Evolutionary conservation across 1,140 invertebrate species (phyloP), one percentile per base, ranked within the genome.

Genomic region (Diploscapter pachys): DNA sequence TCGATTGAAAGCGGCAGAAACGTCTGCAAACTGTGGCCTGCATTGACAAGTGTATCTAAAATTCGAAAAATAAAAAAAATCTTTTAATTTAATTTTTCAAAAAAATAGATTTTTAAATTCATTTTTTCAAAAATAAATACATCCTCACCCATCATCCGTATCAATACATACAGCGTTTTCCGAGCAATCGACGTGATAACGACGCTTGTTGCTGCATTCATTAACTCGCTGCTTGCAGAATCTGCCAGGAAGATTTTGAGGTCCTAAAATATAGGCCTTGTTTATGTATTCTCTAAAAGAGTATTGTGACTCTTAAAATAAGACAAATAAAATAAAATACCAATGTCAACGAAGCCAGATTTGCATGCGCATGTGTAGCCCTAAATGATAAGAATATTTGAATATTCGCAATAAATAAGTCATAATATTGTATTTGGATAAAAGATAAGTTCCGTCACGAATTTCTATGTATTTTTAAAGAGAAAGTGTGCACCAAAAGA

Each of bases 1-100:
- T 67, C 69, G 64, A 66, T 85, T 85, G 70, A 81, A 85, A n/a
- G 73, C 57, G 67, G 85, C 83, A 31, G 83, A 85, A 53, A 85
- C 81, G 71, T 85, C 83, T n/a, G 85, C 85, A 71, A 86, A 86
- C 11, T 84, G 84, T 59, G 83, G 84, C 57, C 80, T 66, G 70
- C 83, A 85, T 3, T 82, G 81, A 69, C 83, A 84, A 2, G 73
- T 62, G 59, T 74, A 74, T 6, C 31, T 31, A 31, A 31, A 31
- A 31, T 0, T 31, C 31, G 31, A 31, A 31, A 31, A 31, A 31
- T 0, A 31, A 31, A 31, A 31, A 31, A 31, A 31, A 31, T 31
- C 31, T 31, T 31, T 31, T 31, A 31, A 31, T 31, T 31, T 31
- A 31, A 31, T 31, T 31, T 31, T 31, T 31, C 31, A 31, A 31